Percentiles rank a stretch among this genome's conserved stretches.
Conservation (phyloP, 2,888 invertebrate species). For the Cepaea hortensis region DNA sequence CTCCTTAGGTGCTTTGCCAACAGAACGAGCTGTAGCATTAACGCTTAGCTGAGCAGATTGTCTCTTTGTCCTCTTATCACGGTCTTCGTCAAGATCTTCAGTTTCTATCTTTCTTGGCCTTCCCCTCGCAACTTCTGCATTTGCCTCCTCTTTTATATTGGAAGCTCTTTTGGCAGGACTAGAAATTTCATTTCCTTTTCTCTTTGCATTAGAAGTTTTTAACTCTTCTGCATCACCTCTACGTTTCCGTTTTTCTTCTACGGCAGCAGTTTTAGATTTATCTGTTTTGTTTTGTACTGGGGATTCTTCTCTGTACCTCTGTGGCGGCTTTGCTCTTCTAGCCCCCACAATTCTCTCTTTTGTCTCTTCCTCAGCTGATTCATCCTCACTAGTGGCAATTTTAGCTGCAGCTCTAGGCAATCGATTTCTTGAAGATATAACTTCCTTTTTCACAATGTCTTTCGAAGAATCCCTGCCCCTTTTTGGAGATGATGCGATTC, state of each 20-base stretch:
- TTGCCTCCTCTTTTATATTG: slow-evolving; percentile 52
- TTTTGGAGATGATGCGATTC: slow-evolving; percentile 22
- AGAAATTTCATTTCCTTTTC: slow-evolving; percentile 9
- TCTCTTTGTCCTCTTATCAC: slow-evolving; percentile 32
- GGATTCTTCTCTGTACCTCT: slow-evolving; percentile 52
- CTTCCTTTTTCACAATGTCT: slow-evolving; percentile 39
- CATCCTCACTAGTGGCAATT: slow-evolving; percentile 37
- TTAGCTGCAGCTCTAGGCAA: neutral
- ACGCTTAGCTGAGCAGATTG: neutral
- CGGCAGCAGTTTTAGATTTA: slow-evolving; percentile 34
- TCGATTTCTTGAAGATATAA: neutral
- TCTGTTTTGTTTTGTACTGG: slow-evolving; percentile 44
- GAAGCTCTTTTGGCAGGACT: slow-evolving; percentile 44
- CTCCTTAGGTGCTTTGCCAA: slow-evolving; percentile 26
- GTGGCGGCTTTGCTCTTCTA: slow-evolving; percentile 55
- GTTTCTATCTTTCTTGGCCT: slow-evolving; percentile 55
- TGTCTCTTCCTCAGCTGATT: slow-evolving; percentile 49
- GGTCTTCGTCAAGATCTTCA: slow-evolving; percentile 31
- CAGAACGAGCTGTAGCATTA: neutral
- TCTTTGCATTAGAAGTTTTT: slow-evolving; percentile 17
- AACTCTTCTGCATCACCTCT: slow-evolving; percentile 38
- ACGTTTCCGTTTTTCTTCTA: slow-evolving; percentile 34
- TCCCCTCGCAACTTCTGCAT: slow-evolving; percentile 43
- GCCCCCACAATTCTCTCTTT: slow-evolving; percentile 40
- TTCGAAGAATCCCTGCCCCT: slow-evolving; percentile 7